Evolutionary conservation across 2,113 vertebrate genomes (phyloP).

Genomic region (Corythornis madagascariensis): DNA sequence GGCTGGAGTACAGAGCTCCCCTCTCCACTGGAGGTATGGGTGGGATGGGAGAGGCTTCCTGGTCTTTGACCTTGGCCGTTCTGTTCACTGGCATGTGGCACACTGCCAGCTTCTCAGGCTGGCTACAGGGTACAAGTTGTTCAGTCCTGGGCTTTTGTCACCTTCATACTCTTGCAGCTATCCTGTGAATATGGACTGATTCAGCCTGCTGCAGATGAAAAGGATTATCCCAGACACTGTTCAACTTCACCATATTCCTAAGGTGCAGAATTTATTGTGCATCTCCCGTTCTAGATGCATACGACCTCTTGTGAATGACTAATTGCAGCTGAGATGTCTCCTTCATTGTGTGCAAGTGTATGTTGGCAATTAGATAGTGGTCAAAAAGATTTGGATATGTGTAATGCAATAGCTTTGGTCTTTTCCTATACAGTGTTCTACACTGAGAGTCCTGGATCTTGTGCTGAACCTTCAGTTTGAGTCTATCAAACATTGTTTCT

Average conservation of each 20-base stretch:
- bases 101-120: neutral
- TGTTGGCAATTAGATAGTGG: neutral
- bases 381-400: neutral
- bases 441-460: neutral
- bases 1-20: neutral
- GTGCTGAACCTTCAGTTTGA: neutral
- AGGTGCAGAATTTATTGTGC: neutral
- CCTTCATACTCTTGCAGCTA: neutral
- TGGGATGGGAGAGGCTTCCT: neutral
- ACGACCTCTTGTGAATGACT: neutral
- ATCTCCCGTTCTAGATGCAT: neutral
- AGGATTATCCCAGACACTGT: neutral
- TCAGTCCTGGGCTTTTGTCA: neutral
- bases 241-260: neutral
- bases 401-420: neutral
- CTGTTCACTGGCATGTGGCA: neutral
- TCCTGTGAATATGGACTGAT: neutral
- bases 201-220: neutral
- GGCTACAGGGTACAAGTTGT: neutral
- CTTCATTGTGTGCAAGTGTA: neutral
- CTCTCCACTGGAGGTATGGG: neutral
- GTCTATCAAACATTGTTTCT: neutral
- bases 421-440: neutral
- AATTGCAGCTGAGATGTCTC: neutral
- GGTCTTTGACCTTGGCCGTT: neutral